Conservation (phyloP, 2,888 invertebrate genomes). For the Napeogenes sylphis region DNA sequence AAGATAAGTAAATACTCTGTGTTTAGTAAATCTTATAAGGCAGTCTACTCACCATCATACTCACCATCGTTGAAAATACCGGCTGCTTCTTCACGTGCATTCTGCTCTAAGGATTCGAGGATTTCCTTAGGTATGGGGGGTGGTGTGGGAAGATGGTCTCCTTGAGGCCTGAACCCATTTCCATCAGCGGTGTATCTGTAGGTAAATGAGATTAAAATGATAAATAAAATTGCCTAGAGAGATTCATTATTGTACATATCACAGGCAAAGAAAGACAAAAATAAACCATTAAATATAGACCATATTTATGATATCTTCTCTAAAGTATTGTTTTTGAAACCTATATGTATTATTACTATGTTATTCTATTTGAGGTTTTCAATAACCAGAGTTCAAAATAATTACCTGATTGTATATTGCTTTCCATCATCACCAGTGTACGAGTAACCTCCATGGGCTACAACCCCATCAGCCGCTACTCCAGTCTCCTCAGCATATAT, state of each 20-base stretch:
- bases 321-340: too few species aligned
- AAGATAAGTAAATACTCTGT: not conserved
- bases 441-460: conserved; percentile 63
- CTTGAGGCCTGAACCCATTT: conserved; percentile 66
- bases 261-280: too few species aligned
- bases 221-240: not conserved
- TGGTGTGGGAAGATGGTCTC: conserved; percentile 66
- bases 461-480: conserved; percentile 64
- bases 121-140: conserved; percentile 68
- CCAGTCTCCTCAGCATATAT: conserved; percentile 65
- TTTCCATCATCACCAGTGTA: conserved; percentile 70
- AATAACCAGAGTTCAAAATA: not conserved
- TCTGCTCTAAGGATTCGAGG: conserved; percentile 62
- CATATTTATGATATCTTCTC: too few species aligned
- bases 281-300: too few species aligned
- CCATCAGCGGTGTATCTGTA: conserved; percentile 66
- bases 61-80: conserved; percentile 69
- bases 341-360: too few species aligned
- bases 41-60: not conserved
- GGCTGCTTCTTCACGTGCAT: conserved; percentile 66
- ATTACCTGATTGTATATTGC: conserved; percentile 62
- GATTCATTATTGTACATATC: too few species aligned
- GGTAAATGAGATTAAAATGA: conserved; percentile 1
- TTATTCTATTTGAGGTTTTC: too few species aligned
- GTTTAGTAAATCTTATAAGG: too few species aligned